A percentile compares a stretch with the other conserved stretches of the same genome.
Conservation (phyloP, 2,888 invertebrate genomes). For the Papilio elwesi region DNA sequence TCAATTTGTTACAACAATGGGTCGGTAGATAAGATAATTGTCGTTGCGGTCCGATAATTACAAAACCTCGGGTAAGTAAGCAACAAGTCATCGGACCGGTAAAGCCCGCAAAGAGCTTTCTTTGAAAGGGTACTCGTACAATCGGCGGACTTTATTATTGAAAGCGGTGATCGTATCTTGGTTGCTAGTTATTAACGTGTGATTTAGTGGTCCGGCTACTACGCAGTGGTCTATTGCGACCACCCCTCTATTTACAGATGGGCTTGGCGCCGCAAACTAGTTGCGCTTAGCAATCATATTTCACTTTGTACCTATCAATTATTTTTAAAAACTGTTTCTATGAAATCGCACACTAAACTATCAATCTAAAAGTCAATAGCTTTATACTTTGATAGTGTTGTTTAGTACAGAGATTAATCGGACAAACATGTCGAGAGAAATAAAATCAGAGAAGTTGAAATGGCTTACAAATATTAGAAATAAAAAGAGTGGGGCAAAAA, state of each 20-base stretch:
- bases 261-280: slow-evolving; percentile 57
- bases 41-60: slow-evolving; percentile 73
- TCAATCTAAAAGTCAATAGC: not conserved
- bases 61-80: slow-evolving; percentile 50
- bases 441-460: no score
- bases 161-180: slow-evolving; percentile 78
- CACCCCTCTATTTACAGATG: slow-evolving; percentile 71
- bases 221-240: slow-evolving; percentile 59
- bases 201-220: slow-evolving; percentile 70
- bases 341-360: not conserved
- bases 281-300: slow-evolving; percentile 49
- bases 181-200: slow-evolving; percentile 75
- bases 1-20: slow-evolving; percentile 55
- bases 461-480: no score
- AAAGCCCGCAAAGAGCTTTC: slow-evolving; percentile 69
- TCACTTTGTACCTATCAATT: slow-evolving; percentile 49
- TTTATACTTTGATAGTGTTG: no score
- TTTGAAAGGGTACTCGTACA: slow-evolving; percentile 66
- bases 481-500: no score
- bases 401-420: not conserved
- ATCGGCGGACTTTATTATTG: slow-evolving; percentile 79
- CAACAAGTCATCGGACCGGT: slow-evolving; percentile 59
- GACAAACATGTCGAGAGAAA: not conserved
- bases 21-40: slow-evolving; percentile 50
- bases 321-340: slow-evolving; percentile 46